These are phyloP conservation scores for Gymnodraco acuticeps DNA, from an alignment of 2,797 vertebrate genomes.

Conservation along the genomic window DNA sequence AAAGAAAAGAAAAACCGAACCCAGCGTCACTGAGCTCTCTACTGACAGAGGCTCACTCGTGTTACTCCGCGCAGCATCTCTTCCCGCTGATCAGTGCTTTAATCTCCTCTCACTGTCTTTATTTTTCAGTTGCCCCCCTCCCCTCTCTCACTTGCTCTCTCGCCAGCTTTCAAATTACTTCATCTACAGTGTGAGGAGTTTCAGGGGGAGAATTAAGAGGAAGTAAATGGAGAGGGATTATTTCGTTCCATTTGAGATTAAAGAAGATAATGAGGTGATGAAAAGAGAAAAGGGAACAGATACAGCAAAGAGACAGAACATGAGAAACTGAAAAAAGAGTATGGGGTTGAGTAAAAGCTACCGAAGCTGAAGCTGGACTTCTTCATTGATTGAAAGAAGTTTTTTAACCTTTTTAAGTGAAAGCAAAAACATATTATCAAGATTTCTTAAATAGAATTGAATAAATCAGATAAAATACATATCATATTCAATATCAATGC, in stretches of 20 bases:
- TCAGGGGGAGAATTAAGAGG: slow-evolving; percentile 68
- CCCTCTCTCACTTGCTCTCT: slow-evolving; percentile 6
- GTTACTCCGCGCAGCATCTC: slow-evolving; percentile 8
- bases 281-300: slow-evolving; percentile 12
- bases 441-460: neutral
- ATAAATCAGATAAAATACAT: neutral
- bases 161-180: slow-evolving; percentile 61
- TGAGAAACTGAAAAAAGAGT: neutral
- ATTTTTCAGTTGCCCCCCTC: neutral
- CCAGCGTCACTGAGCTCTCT: neutral
- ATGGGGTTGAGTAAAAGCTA: neutral
- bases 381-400: neutral
- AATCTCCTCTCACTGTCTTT: slow-evolving; percentile 31
- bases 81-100: slow-evolving; percentile 19
- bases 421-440: neutral
- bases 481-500: too few relatives aligned
- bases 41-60: slow-evolving; percentile 13
- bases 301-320: neutral
- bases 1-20: slow-evolving; percentile 20
- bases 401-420: neutral
- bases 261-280: slow-evolving; percentile 44
- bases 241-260: slow-evolving; percentile 73
- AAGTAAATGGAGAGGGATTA: slow-evolving; percentile 56
- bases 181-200: slow-evolving; percentile 57
- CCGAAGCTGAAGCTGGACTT: neutral